These are phyloP conservation scores for Lophius americanus DNA, from an alignment of 2,797 vertebrate species.

Conservation along the genomic window DNA sequence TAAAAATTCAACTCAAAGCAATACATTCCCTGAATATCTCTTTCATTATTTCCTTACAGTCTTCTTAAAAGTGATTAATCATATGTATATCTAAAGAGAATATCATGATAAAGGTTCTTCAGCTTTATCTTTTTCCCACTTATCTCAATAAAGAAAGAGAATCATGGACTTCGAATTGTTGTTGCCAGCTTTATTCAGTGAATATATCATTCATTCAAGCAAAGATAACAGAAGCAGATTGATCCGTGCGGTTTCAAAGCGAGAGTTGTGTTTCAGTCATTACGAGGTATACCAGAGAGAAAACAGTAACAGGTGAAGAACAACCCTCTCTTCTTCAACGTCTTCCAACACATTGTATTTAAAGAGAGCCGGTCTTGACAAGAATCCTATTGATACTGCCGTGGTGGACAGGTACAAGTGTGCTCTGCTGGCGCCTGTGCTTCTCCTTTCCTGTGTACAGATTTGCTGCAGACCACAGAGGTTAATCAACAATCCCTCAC, in stretches of 20 bases:
- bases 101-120: too few species aligned
- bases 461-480: slow-evolving; percentile 65
- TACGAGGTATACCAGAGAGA: slow-evolving; percentile 29
- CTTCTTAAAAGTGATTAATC: too few species aligned
- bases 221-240: slow-evolving; percentile 2
- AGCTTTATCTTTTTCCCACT: too few species aligned
- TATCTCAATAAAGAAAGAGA: too few species aligned
- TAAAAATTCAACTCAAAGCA: too few species aligned
- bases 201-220: slow-evolving; percentile 5
- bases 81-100: too few species aligned
- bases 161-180: neutral
- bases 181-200: neutral
- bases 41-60: too few species aligned
- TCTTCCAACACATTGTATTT: slow-evolving; percentile 50
- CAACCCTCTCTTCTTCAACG: slow-evolving; percentile 45
- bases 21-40: too few species aligned
- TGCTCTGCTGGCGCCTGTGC: slow-evolving; percentile 25
- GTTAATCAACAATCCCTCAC: slow-evolving; percentile 73
- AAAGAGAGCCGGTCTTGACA: slow-evolving; percentile 66
- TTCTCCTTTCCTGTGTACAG: slow-evolving; percentile 65
- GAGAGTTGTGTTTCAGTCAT: slow-evolving; percentile 23
- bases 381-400: slow-evolving; percentile 61
- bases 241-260: slow-evolving; percentile 9
- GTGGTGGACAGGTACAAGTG: slow-evolving; percentile 58
- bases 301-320: slow-evolving; percentile 60